Percentiles rank a stretch among this genome's conserved stretches.
Evolutionary conservation across 1,140 invertebrate genomes (phyloP).

Genomic region (Rhizoglyphus robini): DNA sequence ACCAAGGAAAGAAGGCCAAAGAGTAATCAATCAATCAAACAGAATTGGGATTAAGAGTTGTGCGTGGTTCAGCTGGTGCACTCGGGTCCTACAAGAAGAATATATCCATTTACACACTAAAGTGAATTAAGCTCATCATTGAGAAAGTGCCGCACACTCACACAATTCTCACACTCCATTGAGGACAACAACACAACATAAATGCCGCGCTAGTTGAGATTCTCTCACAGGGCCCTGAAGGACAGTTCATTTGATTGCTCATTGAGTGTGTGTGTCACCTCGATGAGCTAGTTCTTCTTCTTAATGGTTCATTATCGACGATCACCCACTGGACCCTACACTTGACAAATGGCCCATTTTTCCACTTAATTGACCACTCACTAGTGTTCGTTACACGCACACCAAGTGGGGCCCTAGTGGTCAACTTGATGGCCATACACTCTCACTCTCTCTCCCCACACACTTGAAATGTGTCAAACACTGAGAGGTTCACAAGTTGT

Average conservation of each 20-base stretch:
- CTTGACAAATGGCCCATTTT: not conserved
- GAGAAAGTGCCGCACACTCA: not conserved
- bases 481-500: too few species aligned
- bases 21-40: not conserved
- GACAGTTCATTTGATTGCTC: not conserved
- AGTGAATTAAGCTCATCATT: not conserved
- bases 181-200: not conserved
- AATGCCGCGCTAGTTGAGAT: too few species aligned
- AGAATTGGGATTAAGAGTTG: not conserved
- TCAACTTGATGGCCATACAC: too few species aligned
- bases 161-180: not conserved
- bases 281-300: too few species aligned
- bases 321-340: not conserved
- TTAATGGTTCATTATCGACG: not conserved
- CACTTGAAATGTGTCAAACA: too few species aligned
- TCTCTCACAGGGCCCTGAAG: too few species aligned
- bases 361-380: not conserved
- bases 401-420: too few species aligned
- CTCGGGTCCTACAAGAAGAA: not conserved
- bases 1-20: not conserved
- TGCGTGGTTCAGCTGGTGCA: too few species aligned
- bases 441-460: too few species aligned
- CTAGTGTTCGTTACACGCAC: too few species aligned
- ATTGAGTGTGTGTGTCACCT: too few species aligned
- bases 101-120: not conserved